Evolutionary conservation across 1,140 invertebrate genomes (phyloP).

Genomic region (Zaprionus vittiger): DNA sequence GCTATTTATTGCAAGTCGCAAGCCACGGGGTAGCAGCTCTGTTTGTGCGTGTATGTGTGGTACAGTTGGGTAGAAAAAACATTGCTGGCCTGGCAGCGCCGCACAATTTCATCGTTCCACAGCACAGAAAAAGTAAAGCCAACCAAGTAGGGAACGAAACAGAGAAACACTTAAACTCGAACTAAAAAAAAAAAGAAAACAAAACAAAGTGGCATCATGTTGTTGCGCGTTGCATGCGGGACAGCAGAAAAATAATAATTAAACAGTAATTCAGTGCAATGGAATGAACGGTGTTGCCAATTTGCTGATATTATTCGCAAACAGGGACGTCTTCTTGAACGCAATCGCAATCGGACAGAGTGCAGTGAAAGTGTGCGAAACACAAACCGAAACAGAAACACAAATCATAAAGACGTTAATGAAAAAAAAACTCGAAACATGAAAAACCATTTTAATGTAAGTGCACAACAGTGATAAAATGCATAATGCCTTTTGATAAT

Average conservation of each 20-base stretch:
- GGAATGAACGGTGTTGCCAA: constrained; percentile 47
- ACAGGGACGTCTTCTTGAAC: constrained; percentile 42
- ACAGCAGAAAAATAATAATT: constrained; percentile 28
- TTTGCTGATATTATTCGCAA: constrained; percentile 42
- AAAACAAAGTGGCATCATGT: constrained; percentile 28
- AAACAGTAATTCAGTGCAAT: constrained; percentile 28
- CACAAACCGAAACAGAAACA: constrained; percentile 35
- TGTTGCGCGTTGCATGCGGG: constrained; percentile 2
- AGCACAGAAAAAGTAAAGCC: constrained; percentile 13
- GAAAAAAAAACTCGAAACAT: constrained; percentile 43
- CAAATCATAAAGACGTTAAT: constrained; percentile 38
- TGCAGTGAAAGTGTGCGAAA: constrained; percentile 55
- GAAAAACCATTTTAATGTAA: constrained; percentile 48
- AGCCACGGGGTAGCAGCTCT: constrained; percentile 49
- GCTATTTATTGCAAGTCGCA: constrained; percentile 42
- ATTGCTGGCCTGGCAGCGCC: constrained; percentile 62
- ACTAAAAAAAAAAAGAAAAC: constrained; percentile 23
- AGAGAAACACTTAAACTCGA: not conserved
- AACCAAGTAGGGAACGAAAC: constrained; percentile 21
- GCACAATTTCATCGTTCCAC: constrained; percentile 42
- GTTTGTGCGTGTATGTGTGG: constrained; percentile 72
- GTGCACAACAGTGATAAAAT: constrained; percentile 23
- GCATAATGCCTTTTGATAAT: not conserved
- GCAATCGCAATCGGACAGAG: constrained; percentile 44
- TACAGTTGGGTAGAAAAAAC: constrained; percentile 82